A percentile compares a stretch with the other conserved stretches of the same genome.
Evolutionary conservation across 2,888 invertebrate genomes (phyloP).

Genomic region (Pollenia labialis): DNA sequence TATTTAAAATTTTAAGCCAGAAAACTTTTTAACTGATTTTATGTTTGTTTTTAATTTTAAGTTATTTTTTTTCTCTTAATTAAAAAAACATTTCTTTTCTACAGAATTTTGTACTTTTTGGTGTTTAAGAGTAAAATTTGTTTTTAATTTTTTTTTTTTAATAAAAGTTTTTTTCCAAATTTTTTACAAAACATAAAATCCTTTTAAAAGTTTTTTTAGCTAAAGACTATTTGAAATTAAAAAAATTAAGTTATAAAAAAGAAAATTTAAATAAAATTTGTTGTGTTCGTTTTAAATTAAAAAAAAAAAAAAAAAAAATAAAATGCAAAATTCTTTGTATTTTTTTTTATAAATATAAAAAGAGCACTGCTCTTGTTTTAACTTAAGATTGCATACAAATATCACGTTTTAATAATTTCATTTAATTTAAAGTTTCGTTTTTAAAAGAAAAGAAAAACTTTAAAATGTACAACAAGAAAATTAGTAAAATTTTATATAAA

Average conservation of each 20-base stretch:
- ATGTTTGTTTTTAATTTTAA: conserved; percentile 34
- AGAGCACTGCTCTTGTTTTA: conserved; percentile 72
- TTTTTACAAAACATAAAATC: conserved; percentile 54
- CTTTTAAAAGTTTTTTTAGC: conserved; percentile 52
- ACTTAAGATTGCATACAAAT: conserved; percentile 75
- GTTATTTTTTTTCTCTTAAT: conserved; percentile 54
- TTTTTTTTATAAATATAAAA: conserved; percentile 72
- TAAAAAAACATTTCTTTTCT: conserved; percentile 62
- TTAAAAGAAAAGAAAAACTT: conserved; percentile 62
- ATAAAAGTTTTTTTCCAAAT: conserved; percentile 47
- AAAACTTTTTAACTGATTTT: conserved; percentile 49
- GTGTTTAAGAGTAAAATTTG: conserved; percentile 69
- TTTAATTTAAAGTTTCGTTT: conserved; percentile 52
- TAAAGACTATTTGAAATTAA: conserved; percentile 27
- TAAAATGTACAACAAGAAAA: conserved; percentile 69
- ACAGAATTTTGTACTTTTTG: conserved; percentile 72
- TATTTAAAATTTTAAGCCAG: conserved; percentile 32
- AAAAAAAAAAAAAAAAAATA: conserved; percentile 74
- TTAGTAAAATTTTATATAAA: conserved; percentile 21
- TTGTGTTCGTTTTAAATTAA: conserved; percentile 54
- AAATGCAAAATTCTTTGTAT: conserved; percentile 83
- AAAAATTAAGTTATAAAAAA: neutral
- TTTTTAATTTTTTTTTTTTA: conserved; percentile 54
- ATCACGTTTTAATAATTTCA: conserved; percentile 74
- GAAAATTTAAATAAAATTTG: conserved; percentile 32